Percentiles rank a stretch among this genome's conserved stretches.
phyloP scores from a whole-genome alignment of 2,113 vertebrate genomes.

The Scatophagus argus region DNA sequence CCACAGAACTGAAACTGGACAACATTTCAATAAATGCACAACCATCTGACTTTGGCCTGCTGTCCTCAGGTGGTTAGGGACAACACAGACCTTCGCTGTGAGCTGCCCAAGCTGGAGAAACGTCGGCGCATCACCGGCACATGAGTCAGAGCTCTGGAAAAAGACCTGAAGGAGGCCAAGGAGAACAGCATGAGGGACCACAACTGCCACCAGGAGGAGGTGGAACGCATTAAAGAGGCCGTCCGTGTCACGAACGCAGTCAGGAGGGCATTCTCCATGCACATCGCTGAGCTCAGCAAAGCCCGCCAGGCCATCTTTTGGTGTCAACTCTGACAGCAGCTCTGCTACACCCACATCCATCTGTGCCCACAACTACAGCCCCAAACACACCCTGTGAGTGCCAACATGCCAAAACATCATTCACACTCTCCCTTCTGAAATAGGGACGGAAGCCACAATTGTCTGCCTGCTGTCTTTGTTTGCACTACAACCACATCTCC shows the following conservation, averaged over 20 bases:
- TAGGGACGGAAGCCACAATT: no score
- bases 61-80: constrained; percentile 89
- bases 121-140: constrained; percentile 91
- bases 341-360: no score
- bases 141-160: constrained; percentile 93
- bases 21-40: not conserved
- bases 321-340: constrained; percentile 88
- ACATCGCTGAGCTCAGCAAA: constrained; percentile 94
- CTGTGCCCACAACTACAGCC: constrained; percentile 86
- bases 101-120: constrained; percentile 96
- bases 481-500: no score
- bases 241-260: constrained; percentile 95
- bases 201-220: constrained; percentile 95
- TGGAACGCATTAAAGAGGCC: constrained; percentile 95
- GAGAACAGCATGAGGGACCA: constrained; percentile 93
- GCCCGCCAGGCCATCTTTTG: constrained; percentile 91
- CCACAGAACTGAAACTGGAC: no score
- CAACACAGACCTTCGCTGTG: constrained; percentile 96
- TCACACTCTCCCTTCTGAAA: no score
- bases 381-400: constrained; percentile 60
- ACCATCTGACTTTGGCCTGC: not conserved
- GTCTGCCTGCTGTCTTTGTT: no score
- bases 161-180: constrained; percentile 93
- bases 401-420: no score
- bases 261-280: constrained; percentile 89